A percentile compares a stretch with the other conserved stretches of the same genome.
These are phyloP conservation scores for Corvus hawaiiensis DNA, from an alignment of 2,113 vertebrate species.

Conservation along the genomic window DNA sequence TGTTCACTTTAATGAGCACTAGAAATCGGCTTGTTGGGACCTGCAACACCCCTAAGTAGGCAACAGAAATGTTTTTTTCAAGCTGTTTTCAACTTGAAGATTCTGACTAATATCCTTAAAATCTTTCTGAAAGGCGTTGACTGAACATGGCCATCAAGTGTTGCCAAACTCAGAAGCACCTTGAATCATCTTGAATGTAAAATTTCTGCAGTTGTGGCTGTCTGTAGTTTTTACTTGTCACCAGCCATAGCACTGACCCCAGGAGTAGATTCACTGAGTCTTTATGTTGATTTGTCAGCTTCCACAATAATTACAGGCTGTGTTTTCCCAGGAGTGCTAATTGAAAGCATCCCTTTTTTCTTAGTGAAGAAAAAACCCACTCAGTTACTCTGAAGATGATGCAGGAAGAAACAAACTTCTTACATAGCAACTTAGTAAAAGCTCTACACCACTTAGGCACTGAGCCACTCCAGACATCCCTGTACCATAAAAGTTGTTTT, in stretches of 20 bases:
- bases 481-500: not conserved
- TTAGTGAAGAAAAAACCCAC: not conserved
- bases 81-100: not conserved
- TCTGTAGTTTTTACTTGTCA: not conserved
- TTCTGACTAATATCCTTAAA: not conserved
- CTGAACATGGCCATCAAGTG: not conserved
- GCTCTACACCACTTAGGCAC: not conserved
- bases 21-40: not conserved
- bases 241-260: not conserved
- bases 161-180: not conserved
- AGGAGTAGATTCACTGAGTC: not conserved
- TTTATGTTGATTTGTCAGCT: not conserved
- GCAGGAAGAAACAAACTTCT: not conserved
- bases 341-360: not conserved
- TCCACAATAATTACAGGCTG: not conserved
- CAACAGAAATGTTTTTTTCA: not conserved
- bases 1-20: not conserved
- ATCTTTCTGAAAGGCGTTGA: not conserved
- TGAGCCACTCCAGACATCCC: not conserved
- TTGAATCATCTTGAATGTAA: not conserved
- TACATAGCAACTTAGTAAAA: not conserved
- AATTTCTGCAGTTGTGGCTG: not conserved
- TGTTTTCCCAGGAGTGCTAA: not conserved
- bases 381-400: not conserved
- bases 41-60: not conserved